A percentile compares a stretch with the other conserved stretches of the same genome.
These are phyloP conservation scores for Apostichopus californicus DNA, from an alignment of 35 echinoderm and acorn worm species.

Conservation along the genomic window DNA sequence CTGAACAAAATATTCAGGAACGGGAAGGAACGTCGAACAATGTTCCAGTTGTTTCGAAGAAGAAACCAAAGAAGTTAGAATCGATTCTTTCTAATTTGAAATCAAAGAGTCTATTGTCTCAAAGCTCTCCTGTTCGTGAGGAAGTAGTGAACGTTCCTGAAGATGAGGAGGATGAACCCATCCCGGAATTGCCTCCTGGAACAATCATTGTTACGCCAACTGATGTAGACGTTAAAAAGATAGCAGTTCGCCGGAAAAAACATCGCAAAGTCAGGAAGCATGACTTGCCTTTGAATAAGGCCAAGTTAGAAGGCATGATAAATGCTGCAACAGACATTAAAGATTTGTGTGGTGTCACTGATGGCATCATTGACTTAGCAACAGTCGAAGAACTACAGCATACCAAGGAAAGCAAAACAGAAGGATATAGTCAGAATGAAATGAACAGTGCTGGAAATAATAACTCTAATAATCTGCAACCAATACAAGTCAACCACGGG, in stretches of 20 bases:
- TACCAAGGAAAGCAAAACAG: neutral
- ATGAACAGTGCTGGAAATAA: neutral
- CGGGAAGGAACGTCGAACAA: neutral
- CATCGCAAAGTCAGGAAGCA: constrained; percentile 44
- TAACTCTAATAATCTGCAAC: neutral
- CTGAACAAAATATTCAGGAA: neutral
- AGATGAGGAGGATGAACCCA: neutral
- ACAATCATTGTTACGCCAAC: constrained; percentile 35
- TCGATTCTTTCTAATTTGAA: constrained; percentile 52
- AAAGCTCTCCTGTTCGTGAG: neutral
- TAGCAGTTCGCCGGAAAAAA: constrained; percentile 20
- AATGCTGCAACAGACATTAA: constrained; percentile 46
- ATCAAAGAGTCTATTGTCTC: constrained; percentile 31
- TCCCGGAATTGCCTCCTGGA: constrained; percentile 45
- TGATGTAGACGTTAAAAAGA: neutral
- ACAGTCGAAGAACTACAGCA: neutral
- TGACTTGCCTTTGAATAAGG: constrained; percentile 22
- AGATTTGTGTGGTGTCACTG: constrained; percentile 50
- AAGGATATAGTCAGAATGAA: neutral
- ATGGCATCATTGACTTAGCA: constrained; percentile 37
- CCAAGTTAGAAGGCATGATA: constrained; percentile 42
- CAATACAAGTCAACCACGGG: too few relatives aligned
- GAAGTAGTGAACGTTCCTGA: neutral
- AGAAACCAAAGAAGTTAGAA: constrained; percentile 42
- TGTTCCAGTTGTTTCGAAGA: neutral